These are phyloP conservation scores for Cryptocheilus praepositus DNA, from an alignment of 2,888 invertebrate species.

Conservation along the genomic window DNA sequence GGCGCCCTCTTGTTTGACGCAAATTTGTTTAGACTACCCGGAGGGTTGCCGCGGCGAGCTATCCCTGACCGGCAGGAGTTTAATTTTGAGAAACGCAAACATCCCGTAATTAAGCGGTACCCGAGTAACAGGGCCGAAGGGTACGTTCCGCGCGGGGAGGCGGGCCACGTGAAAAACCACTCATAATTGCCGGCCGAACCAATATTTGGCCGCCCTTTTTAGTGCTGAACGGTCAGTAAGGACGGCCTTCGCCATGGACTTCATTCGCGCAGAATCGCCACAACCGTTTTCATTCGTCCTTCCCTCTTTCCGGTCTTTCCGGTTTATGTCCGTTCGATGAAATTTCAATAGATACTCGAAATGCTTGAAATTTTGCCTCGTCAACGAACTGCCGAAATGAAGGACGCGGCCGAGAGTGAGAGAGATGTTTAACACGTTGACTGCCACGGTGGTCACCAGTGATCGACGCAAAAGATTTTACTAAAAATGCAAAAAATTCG, in stretches of 20 bases:
- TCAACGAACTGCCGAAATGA: too few species aligned
- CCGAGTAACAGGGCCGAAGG: constrained; percentile 52
- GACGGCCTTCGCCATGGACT: constrained; percentile 24
- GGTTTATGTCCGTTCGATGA: too few species aligned
- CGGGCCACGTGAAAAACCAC: constrained; percentile 58
- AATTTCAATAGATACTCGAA: too few species aligned
- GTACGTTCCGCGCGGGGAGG: constrained; percentile 41
- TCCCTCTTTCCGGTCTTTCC: too few species aligned
- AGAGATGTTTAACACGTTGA: too few species aligned
- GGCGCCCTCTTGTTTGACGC: constrained; percentile 45
- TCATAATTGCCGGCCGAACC: constrained; percentile 64
- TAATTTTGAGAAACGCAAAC: constrained; percentile 69
- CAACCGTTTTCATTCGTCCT: constrained; percentile 20
- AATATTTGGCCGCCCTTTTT: constrained; percentile 66
- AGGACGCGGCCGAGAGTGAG: too few species aligned
- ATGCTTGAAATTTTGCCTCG: too few species aligned
- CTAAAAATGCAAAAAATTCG: too few species aligned
- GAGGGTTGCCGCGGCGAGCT: constrained; percentile 44
- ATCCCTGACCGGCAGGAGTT: constrained; percentile 53
- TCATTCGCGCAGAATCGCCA: constrained; percentile 29
- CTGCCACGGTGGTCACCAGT: too few species aligned
- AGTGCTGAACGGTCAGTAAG: constrained; percentile 56
- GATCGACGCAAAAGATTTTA: too few species aligned
- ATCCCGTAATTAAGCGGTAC: constrained; percentile 62
- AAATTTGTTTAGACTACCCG: constrained; percentile 61